These are phyloP conservation scores for Mesodorylaimus sp. DNA, from an alignment of 2,888 invertebrate genomes.

Conservation along the genomic window DNA sequence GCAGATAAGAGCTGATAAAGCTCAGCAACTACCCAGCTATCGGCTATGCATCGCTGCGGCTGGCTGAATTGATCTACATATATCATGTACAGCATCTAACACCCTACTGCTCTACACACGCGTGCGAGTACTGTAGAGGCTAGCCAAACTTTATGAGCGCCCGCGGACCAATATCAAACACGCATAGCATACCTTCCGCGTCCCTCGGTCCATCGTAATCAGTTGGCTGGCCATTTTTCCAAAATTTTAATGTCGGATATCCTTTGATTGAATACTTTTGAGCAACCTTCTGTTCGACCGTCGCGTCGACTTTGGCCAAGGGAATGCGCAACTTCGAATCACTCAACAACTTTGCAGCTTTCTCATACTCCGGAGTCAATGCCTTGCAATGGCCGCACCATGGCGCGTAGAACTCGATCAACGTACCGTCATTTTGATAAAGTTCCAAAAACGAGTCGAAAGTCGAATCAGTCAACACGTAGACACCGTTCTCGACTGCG, in stretches of 20 bases:
- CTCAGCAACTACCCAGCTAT: too few relatives aligned
- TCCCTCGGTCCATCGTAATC: conserved; percentile 40
- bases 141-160: not conserved
- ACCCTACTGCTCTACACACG: not conserved
- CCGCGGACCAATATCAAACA: not conserved
- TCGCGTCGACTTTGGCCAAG: conserved; percentile 39
- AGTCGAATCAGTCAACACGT: conserved; percentile 23
- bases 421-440: conserved; percentile 32
- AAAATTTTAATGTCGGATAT: conserved; percentile 41
- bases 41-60: too few relatives aligned
- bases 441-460: conserved; percentile 25
- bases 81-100: too few relatives aligned
- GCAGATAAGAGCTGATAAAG: too few relatives aligned
- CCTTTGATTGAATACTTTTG: conserved; percentile 35
- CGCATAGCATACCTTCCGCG: conserved; percentile 17
- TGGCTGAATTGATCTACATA: too few relatives aligned
- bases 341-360: conserved; percentile 31
- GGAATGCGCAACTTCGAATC: conserved; percentile 24
- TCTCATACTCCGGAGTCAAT: conserved; percentile 37
- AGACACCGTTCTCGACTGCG: conserved; percentile 6
- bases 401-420: conserved; percentile 44
- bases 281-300: conserved; percentile 35
- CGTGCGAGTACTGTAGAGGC: not conserved
- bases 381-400: conserved; percentile 41
- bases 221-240: conserved; percentile 35